Evolutionary conservation across 37 sponge, comb jelly and placozoan genomes (phyloP).

Genomic region (Mnemiopsis leidyi): DNA sequence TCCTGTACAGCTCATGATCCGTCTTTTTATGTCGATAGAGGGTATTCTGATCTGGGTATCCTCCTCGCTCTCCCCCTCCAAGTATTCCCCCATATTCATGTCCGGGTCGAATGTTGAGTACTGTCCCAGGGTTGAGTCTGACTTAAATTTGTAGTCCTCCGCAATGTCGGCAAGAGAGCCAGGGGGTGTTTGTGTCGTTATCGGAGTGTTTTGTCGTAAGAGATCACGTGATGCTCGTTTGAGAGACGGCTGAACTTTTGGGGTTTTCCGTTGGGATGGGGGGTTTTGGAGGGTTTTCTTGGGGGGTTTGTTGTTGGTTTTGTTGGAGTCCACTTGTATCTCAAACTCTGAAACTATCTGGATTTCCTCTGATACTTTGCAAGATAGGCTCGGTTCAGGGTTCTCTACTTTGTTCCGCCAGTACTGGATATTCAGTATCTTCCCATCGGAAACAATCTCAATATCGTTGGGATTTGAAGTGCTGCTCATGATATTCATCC

Average conservation of each 20-base stretch:
- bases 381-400: background rate
- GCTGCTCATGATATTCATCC: background rate
- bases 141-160: background rate
- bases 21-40: constrained; percentile 19
- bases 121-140: background rate
- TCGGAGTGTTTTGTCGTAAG: background rate
- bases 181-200: background rate
- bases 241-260: background rate
- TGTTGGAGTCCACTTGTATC: background rate
- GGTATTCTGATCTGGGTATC: background rate
- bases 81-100: background rate
- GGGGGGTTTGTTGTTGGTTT: background rate
- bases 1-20: background rate
- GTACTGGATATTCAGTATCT: constrained; percentile 43
- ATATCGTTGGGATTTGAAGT: background rate
- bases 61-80: background rate
- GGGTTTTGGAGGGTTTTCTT: background rate
- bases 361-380: constrained; percentile 45
- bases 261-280: background rate
- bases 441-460: background rate
- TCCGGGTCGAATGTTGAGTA: background rate
- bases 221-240: background rate
- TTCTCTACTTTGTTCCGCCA: constrained; percentile 52
- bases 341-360: constrained; percentile 58
- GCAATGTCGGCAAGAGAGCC: background rate